phyloP scores from a whole-genome alignment of 2,797 vertebrate species.

The Intellagama lesueurii region DNA sequence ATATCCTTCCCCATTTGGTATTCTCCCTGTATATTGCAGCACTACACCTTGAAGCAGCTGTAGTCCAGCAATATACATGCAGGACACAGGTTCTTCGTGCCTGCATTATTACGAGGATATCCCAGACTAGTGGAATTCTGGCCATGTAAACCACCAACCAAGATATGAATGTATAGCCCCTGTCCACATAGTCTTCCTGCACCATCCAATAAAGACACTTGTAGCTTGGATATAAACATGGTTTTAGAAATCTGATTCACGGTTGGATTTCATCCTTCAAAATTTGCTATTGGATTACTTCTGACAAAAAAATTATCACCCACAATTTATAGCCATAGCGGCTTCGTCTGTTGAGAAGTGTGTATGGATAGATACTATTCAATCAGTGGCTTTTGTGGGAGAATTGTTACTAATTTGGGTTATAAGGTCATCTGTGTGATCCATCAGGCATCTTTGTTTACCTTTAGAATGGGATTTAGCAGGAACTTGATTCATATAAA shows the following conservation, averaged over 20 bases:
- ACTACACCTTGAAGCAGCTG: not conserved
- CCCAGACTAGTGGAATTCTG: not conserved
- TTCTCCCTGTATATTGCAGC: not conserved
- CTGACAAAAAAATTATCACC: not conserved
- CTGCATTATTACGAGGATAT: not conserved
- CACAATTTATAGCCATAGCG: too few species aligned
- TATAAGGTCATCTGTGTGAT: not conserved
- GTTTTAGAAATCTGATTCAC: not conserved
- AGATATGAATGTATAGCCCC: not conserved
- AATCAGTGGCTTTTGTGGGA: not conserved
- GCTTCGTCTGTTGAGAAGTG: not conserved
- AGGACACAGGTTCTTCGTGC: not conserved
- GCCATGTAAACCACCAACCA: not conserved
- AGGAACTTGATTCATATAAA: not conserved
- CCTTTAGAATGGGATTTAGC: not conserved
- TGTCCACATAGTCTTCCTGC: not conserved
- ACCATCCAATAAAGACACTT: not conserved
- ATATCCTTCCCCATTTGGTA: not conserved
- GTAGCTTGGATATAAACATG: not conserved
- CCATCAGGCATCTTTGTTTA: not conserved
- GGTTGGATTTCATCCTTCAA: not conserved
- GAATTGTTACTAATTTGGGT: not conserved
- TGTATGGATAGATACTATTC: not conserved
- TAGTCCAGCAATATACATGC: not conserved
- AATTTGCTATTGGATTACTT: not conserved